Percentiles rank a stretch among this genome's conserved stretches.
These are phyloP conservation scores for Cheilosia vernalis DNA, from an alignment of 2,888 invertebrate species.

Conservation along the genomic window DNA sequence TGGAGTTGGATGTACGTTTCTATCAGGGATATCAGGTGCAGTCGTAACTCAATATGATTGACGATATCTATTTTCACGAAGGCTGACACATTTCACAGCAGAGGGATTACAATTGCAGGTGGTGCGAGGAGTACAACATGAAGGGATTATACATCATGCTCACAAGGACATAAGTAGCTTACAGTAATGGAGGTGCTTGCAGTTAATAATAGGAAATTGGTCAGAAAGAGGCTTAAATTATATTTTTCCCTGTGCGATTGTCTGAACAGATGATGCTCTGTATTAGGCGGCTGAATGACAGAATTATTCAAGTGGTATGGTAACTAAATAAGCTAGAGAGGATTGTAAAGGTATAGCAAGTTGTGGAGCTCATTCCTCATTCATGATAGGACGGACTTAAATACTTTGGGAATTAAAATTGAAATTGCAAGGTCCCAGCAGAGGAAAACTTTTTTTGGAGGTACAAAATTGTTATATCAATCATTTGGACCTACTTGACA, in stretches of 20 bases:
- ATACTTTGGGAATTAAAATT: background rate
- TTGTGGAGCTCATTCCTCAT: background rate
- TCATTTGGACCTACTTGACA: background rate
- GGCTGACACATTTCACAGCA: background rate
- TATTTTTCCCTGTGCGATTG: background rate
- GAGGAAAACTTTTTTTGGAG: background rate
- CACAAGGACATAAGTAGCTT: too few species aligned
- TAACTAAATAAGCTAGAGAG: too few species aligned
- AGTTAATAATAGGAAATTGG: background rate
- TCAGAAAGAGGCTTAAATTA: background rate
- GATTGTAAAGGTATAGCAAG: too few species aligned
- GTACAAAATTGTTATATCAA: background rate
- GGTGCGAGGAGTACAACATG: background rate
- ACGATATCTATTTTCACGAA: background rate
- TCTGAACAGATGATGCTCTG: too few species aligned
- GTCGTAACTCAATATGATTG: too few species aligned
- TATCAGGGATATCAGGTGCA: background rate
- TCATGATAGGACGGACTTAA: too few species aligned
- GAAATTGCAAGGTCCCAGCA: background rate
- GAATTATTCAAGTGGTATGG: too few species aligned
- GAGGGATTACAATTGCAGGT: background rate
- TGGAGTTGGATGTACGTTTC: background rate
- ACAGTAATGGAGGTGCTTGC: too few species aligned
- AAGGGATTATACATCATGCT: too few species aligned
- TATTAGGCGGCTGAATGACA: too few species aligned